Evolutionary conservation across 2,113 vertebrate species (phyloP).

Genomic region (Egretta garzetta): DNA sequence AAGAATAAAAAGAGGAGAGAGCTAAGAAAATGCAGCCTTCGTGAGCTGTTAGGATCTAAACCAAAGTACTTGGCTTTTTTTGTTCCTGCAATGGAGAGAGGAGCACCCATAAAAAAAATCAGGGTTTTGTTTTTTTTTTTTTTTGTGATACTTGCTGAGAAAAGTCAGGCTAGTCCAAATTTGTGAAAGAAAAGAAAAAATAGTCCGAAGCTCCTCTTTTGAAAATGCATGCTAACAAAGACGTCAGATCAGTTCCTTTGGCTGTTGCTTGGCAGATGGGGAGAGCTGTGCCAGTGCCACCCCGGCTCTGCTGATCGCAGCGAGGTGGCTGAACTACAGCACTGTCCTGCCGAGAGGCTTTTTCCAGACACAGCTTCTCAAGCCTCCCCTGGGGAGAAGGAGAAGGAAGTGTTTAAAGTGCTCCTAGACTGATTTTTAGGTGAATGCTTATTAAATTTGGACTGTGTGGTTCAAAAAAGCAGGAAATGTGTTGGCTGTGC

Average conservation of each 20-base stretch:
- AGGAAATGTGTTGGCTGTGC: neutral
- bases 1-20: neutral
- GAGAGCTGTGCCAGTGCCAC: neutral
- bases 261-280: neutral
- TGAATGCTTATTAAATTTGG: neutral
- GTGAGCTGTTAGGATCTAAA: neutral
- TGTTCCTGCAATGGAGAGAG: neutral
- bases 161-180: neutral
- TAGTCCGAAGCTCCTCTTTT: neutral
- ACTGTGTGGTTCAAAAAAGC: neutral
- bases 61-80: neutral
- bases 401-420: neutral
- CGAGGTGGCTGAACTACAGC: neutral
- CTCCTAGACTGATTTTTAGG: neutral
- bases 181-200: neutral
- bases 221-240: accelerated
- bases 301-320: neutral
- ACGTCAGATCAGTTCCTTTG: neutral
- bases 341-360: neutral
- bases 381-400: neutral
- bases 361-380: accelerated
- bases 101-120: neutral
- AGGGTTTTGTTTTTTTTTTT: neutral
- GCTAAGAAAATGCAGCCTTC: neutral
- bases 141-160: neutral